A percentile compares a stretch with the other conserved stretches of the same genome.
Conservation (phyloP, 2,888 invertebrate species). For the Apamea anceps region DNA sequence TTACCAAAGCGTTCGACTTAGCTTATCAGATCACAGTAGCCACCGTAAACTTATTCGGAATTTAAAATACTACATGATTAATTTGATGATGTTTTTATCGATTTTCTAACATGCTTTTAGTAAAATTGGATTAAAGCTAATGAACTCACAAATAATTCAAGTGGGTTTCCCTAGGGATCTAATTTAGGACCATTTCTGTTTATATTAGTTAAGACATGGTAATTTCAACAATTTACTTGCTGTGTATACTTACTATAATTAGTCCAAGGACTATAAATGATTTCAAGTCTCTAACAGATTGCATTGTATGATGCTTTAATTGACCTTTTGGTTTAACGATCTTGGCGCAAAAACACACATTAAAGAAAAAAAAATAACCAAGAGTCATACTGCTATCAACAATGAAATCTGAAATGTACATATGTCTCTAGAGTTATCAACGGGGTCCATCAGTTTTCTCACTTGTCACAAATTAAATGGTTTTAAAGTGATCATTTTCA, state of each 20-base stretch:
- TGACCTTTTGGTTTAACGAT: constrained; percentile 1
- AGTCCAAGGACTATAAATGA: neutral
- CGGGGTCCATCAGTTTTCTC: neutral
- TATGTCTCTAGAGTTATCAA: constrained; percentile 3
- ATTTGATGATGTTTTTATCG: neutral
- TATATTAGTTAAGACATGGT: neutral
- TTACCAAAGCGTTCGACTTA: constrained; percentile 27
- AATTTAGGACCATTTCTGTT: constrained; percentile 16
- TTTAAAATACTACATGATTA: constrained; percentile 1
- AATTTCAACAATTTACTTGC: constrained; percentile 1
- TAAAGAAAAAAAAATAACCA: constrained; percentile 3
- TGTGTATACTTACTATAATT: neutral
- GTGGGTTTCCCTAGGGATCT: constrained; percentile 21
- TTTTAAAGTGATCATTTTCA: constrained; percentile 17
- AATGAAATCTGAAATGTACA: constrained; percentile 27
- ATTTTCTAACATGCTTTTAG: constrained; percentile 4
- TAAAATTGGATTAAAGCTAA: neutral
- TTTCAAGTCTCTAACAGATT: neutral
- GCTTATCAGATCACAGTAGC: neutral
- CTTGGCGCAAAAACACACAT: constrained; percentile 14
- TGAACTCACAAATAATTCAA: neutral
- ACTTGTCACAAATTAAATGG: constrained; percentile 1
- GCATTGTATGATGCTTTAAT: constrained; percentile 14
- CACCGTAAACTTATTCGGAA: neutral
- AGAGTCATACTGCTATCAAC: constrained; percentile 14